Evolutionary conservation across 2,888 invertebrate genomes (phyloP), one percentile per base, ranked within the genome.

Genomic region (Pachydiplax longipennis): DNA sequence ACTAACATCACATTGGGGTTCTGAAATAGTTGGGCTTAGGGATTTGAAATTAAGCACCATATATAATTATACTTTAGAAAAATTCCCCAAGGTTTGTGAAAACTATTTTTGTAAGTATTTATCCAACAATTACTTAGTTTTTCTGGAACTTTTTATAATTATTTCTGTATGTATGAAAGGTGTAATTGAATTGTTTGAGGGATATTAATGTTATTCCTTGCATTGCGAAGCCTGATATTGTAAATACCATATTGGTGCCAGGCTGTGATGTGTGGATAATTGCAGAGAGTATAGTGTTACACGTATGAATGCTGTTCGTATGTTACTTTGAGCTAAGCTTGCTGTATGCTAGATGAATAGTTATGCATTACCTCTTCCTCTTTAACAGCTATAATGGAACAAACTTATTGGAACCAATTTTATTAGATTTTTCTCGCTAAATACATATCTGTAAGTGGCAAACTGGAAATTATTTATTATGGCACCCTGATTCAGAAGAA

Each of bases 91-190:
- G 87, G 87, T 87, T 87, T 87, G 87, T 87, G 87, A 87, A 37
- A 87, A 87, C 35, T 87, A 87, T 87, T 87, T 87, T 87, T 87
- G 87, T 87, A 87, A 87, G 87, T 87, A 87, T 87, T 87, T 87
- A 87, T 87, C 87, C 87, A 58, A 53, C 58, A 35, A 87, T 87
- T 87, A 87, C 87, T 87, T 87, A 87, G 87, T 61, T 58, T 87
- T 87, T 58, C 87, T 87, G 37, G 61, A 87, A 87, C 87, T 87
- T 87, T 87, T 87, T 87, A 87, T 61, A 87, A 87, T 87, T 87
- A 87, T 87, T 87, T 87, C 87, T 61, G 87, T 87, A n/a, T 61
- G 87, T 18, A 37, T 87, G 87, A 87, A 61, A 37, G 10, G 87
- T 61, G 87, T 87, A 87, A 87, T 22, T 61, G 87, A 87, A 87